These are phyloP conservation scores for Sebastolobus alascanus DNA, from an alignment of 2,797 vertebrate genomes.

Conservation along the genomic window DNA sequence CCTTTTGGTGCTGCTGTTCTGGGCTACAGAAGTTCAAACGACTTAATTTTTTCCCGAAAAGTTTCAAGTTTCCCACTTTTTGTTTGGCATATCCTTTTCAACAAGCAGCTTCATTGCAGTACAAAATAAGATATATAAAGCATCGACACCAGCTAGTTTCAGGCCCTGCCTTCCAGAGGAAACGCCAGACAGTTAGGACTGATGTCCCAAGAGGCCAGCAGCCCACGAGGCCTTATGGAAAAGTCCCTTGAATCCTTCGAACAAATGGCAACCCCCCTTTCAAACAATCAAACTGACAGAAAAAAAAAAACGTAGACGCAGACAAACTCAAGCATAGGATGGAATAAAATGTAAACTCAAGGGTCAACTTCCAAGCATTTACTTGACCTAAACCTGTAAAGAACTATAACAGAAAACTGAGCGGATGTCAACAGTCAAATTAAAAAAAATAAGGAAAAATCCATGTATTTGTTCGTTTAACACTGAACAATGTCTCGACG, in stretches of 20 bases:
- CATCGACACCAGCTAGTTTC: background rate
- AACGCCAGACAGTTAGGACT: background rate
- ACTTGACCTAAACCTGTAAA: background rate
- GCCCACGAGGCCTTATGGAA: conserved; percentile 53
- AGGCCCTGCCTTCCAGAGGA: conserved; percentile 25
- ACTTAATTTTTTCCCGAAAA: background rate
- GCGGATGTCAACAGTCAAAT: accelerated
- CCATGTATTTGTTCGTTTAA: background rate
- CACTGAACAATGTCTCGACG: background rate
- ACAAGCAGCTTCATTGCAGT: background rate
- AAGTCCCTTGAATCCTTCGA: conserved; percentile 77
- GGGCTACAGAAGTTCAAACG: background rate
- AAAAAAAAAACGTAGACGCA: background rate
- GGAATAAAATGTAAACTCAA: background rate
- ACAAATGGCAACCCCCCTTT: conserved; percentile 14
- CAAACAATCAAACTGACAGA: background rate
- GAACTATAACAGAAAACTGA: background rate
- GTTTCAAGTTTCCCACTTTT: background rate
- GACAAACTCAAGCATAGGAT: background rate
- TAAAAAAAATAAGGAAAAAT: background rate
- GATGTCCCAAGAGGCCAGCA: conserved; percentile 35
- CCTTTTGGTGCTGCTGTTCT: conserved; percentile 10
- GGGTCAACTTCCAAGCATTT: background rate
- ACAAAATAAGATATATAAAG: background rate
- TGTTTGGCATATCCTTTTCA: background rate